Evolutionary conservation across 2,888 invertebrate species (phyloP).

Genomic region (Cylindroiulus punctatus): DNA sequence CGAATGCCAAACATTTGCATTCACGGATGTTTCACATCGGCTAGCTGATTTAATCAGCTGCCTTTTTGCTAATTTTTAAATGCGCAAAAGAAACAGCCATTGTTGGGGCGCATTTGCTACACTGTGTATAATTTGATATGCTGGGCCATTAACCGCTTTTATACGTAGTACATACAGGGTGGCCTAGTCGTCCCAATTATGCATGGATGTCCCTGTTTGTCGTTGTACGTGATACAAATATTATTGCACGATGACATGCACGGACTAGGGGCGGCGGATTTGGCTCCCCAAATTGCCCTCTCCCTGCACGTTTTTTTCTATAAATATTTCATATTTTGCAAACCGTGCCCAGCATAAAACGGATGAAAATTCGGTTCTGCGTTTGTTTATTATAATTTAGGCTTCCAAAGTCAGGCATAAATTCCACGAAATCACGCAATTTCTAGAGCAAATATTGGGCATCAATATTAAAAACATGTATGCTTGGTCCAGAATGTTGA

Average conservation of each 20-base stretch:
- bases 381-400: background rate
- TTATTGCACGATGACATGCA: background rate
- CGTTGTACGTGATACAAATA: background rate
- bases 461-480: too few species aligned
- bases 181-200: background rate
- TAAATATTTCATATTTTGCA: background rate
- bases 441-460: background rate
- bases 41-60: slow-evolving; percentile 39
- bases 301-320: slow-evolving; percentile 1
- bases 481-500: too few species aligned
- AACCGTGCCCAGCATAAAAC: background rate
- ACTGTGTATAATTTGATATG: slow-evolving; percentile 25
- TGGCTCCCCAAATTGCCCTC: background rate
- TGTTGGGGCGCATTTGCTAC: slow-evolving; percentile 23
- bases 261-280: background rate
- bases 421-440: background rate
- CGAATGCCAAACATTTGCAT: slow-evolving; percentile 2
- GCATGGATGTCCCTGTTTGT: background rate
- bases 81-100: background rate
- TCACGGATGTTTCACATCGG: slow-evolving; percentile 16
- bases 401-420: too few species aligned
- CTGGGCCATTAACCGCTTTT: background rate
- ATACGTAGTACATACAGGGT: background rate
- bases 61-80: slow-evolving; percentile 45
- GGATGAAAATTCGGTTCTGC: background rate